phyloP scores from a whole-genome alignment of 2,888 invertebrate genomes.

The Mellilla xanthometata region DNA sequence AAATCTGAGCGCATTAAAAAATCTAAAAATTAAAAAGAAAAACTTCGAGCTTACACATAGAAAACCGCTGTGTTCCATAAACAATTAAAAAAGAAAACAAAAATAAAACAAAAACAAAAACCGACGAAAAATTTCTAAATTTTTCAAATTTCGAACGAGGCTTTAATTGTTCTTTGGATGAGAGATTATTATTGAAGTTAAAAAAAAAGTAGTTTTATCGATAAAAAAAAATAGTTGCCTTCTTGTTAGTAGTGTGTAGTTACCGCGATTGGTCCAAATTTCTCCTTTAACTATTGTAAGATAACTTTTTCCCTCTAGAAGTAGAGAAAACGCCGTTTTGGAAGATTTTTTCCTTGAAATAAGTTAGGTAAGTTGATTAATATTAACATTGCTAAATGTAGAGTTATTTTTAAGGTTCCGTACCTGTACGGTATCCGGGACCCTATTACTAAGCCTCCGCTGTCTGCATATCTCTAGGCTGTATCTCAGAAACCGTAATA shows the following conservation, averaged over 20 bases:
- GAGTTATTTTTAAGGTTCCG: too few relatives aligned
- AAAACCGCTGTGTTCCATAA: constrained; percentile 53
- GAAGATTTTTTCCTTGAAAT: constrained; percentile 38
- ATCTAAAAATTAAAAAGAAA: constrained; percentile 65
- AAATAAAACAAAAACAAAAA: constrained; percentile 28
- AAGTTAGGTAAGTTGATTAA: constrained; percentile 45
- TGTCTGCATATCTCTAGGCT: too few relatives aligned
- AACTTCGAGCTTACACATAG: constrained; percentile 63
- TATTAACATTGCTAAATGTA: neutral
- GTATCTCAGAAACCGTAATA: too few relatives aligned
- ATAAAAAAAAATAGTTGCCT: constrained; percentile 70
- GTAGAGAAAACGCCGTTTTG: constrained; percentile 37
- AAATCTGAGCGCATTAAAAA: constrained; percentile 48
- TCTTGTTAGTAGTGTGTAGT: constrained; percentile 57
- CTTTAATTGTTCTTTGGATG: constrained; percentile 43
- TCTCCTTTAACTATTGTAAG: constrained; percentile 42
- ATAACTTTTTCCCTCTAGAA: constrained; percentile 36
- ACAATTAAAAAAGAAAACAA: constrained; percentile 32
- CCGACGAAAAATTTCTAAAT: constrained; percentile 26
- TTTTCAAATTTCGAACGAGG: constrained; percentile 40
- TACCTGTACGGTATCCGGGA: too few relatives aligned
- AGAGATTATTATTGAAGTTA: constrained; percentile 33
- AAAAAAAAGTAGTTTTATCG: constrained; percentile 38
- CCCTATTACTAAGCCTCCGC: too few relatives aligned
- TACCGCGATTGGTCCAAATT: constrained; percentile 67